Percentiles rank a stretch among this genome's conserved stretches.
Evolutionary conservation across 2,113 vertebrate species (phyloP).

Genomic region (Centrocercus urophasianus): DNA sequence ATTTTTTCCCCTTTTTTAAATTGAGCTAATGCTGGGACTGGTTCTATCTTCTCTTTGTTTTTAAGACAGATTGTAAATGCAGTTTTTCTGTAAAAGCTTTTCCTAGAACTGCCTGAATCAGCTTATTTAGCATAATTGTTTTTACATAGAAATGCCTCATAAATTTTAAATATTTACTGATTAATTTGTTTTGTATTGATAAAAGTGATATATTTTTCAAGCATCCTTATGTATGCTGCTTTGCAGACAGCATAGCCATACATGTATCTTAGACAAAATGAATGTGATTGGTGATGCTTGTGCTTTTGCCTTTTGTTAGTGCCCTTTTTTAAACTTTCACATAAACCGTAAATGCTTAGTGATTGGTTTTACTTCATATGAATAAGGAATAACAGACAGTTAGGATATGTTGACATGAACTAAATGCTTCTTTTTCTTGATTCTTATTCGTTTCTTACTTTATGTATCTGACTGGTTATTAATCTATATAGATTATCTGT

Average conservation of each 20-base stretch:
- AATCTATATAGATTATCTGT: background rate
- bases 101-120: conserved; percentile 18
- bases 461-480: background rate
- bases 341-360: background rate
- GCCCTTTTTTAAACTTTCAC: background rate
- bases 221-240: background rate
- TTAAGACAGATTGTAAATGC: conserved; percentile 38
- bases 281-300: background rate
- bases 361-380: background rate
- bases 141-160: background rate
- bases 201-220: background rate
- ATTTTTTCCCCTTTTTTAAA: conserved; percentile 40
- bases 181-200: background rate
- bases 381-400: background rate
- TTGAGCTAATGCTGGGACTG: conserved; percentile 51
- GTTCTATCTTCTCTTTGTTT: conserved; percentile 16
- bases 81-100: conserved; percentile 45
- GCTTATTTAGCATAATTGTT: conserved; percentile 34
- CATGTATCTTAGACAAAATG: background rate
- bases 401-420: background rate
- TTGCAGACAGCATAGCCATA: background rate
- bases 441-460: background rate
- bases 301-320: background rate
- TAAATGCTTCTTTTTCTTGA: background rate
- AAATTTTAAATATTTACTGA: conserved; percentile 34